A percentile compares a stretch with the other conserved stretches of the same genome.
Conservation (phyloP, 2,113 vertebrate species). For the Mohoua ochrocephala region DNA sequence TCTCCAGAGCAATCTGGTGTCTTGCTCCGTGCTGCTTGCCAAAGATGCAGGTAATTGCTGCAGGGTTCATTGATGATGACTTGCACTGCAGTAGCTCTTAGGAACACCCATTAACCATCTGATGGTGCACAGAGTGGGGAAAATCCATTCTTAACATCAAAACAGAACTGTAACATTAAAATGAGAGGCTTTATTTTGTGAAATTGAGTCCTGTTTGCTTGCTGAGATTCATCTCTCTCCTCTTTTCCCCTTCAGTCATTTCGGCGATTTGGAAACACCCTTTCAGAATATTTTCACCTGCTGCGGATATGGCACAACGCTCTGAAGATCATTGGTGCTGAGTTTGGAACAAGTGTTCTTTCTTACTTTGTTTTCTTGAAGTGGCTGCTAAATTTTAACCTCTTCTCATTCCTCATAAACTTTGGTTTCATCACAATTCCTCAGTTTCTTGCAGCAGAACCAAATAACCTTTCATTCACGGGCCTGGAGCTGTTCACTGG, state of each 20-base stretch:
- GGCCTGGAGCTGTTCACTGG: conserved; percentile 90
- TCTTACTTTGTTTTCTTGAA: conserved; percentile 91
- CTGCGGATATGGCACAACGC: conserved; percentile 79
- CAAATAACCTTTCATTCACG: conserved; percentile 72
- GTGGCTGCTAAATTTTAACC: conserved; percentile 90
- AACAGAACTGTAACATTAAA: neutral
- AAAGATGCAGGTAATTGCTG: neutral
- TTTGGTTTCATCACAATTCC: conserved; percentile 90
- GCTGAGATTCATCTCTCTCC: neutral
- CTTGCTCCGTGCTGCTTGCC: neutral
- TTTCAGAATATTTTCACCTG: conserved; percentile 59
- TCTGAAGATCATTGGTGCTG: conserved; percentile 87
- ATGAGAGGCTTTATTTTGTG: neutral
- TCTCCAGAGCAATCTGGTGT: neutral
- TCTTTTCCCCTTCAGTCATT: conserved; percentile 67
- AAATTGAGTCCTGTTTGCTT: neutral
- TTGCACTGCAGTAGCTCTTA: neutral
- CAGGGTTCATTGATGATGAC: neutral
- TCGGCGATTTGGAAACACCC: conserved; percentile 64
- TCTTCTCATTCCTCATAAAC: conserved; percentile 89
- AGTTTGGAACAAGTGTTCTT: conserved; percentile 89
- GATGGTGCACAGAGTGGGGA: neutral
- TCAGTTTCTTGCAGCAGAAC: conserved; percentile 68
- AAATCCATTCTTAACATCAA: neutral
- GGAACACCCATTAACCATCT: neutral